Base-by-base conservation (phyloP, 1,140 invertebrate genomes). In the Ostrea edulis region DNA sequence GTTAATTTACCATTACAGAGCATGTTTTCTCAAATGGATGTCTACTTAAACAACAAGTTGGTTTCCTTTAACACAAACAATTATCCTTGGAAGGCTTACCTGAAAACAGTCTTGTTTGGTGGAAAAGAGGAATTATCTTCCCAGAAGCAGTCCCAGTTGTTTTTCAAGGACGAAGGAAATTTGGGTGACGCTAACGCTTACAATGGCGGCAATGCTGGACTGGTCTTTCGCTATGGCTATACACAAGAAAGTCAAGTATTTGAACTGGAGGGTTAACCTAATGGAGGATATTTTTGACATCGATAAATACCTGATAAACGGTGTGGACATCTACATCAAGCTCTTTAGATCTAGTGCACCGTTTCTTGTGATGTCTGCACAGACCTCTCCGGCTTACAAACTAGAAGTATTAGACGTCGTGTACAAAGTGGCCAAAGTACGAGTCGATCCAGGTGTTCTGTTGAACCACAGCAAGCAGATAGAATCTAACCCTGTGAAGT, bases 11-110 rank as follows among this genome's bases (percentile, higher is more conserved):
- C 84, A 8, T 25, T 89, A n/a, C 88, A 85, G 51, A 71, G 58
- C 53, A 65, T 89, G 29, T 86, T 68, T 68, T 87, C 86, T 71
- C 90, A 90, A 44, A 86, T 90, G 51, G 90, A 90, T 62, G 52
- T 87, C 25, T 83, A 77, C 77, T 65, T 90, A 85, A 90, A 90
- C 83, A 85, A 82, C 25, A 87, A 87, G 52, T n/a, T 90, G 51
- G 86, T 90, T 35, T 86, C 88, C 11, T 83, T 88, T 81, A 88
- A 88, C 8, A 86, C 88, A 4, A 86, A 58, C 44, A 54, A 88
- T 86, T 84, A 86, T 35, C 88, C 84, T 11, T 88, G 88, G 84
- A 88, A 88, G 58, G 81, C 84, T 22, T 88, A 65, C 58, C 54
- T 87, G 52, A 87, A 87, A 51, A 82, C 82, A 22, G 35, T 89